Percentiles rank a stretch among this genome's conserved stretches.
These are phyloP conservation scores for Saccostrea cuccullata DNA, from an alignment of 1,140 invertebrate genomes.

Conservation along the genomic window DNA sequence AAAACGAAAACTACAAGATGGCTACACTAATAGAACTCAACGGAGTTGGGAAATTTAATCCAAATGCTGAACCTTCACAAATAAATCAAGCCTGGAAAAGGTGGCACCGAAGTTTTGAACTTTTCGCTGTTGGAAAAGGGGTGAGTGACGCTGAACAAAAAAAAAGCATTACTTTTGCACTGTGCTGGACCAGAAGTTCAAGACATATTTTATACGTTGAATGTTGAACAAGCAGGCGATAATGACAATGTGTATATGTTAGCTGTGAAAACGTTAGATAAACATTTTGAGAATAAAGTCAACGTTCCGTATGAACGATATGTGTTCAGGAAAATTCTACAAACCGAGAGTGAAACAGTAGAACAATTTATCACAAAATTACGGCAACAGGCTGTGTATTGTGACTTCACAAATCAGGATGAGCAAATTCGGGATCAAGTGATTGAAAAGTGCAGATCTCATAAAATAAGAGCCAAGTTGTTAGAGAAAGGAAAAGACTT, in stretches of 20 bases:
- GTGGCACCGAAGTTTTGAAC: constrained; percentile 57
- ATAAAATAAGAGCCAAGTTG: constrained; percentile 39
- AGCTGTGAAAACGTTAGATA: constrained; percentile 27
- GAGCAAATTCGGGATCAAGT: constrained; percentile 54
- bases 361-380: constrained; percentile 54
- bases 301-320: constrained; percentile 49
- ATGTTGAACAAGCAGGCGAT: background rate
- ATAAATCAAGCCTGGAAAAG: constrained; percentile 48
- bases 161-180: constrained; percentile 56
- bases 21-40: constrained; percentile 22
- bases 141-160: constrained; percentile 48
- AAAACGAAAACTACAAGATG: background rate
- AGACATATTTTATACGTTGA: constrained; percentile 57
- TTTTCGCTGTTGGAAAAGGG: constrained; percentile 51
- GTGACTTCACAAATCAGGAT: constrained; percentile 47
- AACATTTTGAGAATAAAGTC: constrained; percentile 46
- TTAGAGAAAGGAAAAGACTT: constrained; percentile 42
- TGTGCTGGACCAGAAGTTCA: constrained; percentile 57
- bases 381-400: constrained; percentile 43
- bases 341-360: constrained; percentile 43
- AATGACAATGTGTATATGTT: constrained; percentile 36
- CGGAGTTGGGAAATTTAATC: background rate
- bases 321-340: background rate
- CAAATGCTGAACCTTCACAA: constrained; percentile 28
- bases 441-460: constrained; percentile 50